phyloP scores from a whole-genome alignment of 2,888 invertebrate genomes.

The Germaria angustata region DNA sequence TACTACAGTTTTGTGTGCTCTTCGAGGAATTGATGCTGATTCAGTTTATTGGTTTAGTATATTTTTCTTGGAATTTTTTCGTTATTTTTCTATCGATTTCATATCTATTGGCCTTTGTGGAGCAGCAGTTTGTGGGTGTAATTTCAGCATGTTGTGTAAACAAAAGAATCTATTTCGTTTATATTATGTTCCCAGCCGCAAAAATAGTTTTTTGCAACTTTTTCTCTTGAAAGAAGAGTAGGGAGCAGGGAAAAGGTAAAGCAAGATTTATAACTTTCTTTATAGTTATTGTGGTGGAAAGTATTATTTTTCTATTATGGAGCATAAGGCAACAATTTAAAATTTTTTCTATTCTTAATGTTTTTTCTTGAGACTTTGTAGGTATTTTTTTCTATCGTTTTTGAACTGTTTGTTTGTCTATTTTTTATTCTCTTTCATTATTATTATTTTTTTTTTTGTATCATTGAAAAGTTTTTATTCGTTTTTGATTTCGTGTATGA shows the following conservation, averaged over 20 bases:
- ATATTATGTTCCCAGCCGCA: slow-evolving; percentile 28
- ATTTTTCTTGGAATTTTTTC: neutral
- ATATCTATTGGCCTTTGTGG: slow-evolving; percentile 21
- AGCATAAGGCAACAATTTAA: slow-evolving; percentile 40
- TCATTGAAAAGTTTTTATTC: slow-evolving; percentile 46
- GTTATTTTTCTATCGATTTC: slow-evolving; percentile 9
- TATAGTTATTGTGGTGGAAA: slow-evolving; percentile 45
- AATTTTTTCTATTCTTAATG: neutral
- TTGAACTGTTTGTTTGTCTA: neutral
- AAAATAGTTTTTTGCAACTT: slow-evolving; percentile 23
- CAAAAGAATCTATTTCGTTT: slow-evolving; percentile 58
- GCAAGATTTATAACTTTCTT: slow-evolving; percentile 57
- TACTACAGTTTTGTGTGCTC: slow-evolving; percentile 13
- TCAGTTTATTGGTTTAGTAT: slow-evolving; percentile 59
- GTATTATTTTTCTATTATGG: slow-evolving; percentile 58
- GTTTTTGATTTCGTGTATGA: slow-evolving; percentile 35
- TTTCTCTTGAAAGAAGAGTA: neutral
- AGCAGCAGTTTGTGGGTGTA: slow-evolving; percentile 41
- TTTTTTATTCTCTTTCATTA: slow-evolving; percentile 12
- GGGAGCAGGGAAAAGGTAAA: neutral
- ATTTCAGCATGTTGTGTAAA: slow-evolving; percentile 49
- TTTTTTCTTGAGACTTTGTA: slow-evolving; percentile 30
- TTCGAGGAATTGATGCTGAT: slow-evolving; percentile 52
- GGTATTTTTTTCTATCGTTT: slow-evolving; percentile 11
- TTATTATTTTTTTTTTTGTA: no score